Evolutionary conservation across 2,888 invertebrate species (phyloP).

Genomic region (Cantharis lateralis): DNA sequence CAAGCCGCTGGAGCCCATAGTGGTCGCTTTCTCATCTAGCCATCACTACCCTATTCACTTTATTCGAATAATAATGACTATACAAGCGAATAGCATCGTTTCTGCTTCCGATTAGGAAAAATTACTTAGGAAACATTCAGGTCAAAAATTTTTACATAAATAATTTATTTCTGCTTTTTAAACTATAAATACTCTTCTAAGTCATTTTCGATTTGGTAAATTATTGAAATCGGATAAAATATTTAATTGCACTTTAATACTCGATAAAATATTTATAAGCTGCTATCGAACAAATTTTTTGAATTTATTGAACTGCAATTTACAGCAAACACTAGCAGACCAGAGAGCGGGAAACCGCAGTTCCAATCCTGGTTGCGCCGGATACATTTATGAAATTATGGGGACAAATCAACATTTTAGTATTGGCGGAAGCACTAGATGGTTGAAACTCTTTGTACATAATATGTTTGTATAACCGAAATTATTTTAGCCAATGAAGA

Average conservation of each 20-base stretch:
- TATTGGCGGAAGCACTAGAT: too few relatives aligned
- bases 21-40: constrained; percentile 30
- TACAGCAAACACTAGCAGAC: too few relatives aligned
- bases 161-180: neutral
- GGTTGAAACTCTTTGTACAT: too few relatives aligned
- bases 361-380: too few relatives aligned
- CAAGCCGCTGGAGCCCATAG: constrained; percentile 41
- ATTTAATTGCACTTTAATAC: neutral
- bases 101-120: constrained; percentile 18
- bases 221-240: neutral
- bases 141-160: neutral
- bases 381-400: too few relatives aligned
- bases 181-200: neutral
- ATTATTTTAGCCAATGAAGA: too few relatives aligned
- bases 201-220: neutral
- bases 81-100: constrained; percentile 14
- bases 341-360: too few relatives aligned
- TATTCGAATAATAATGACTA: constrained; percentile 28
- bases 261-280: neutral
- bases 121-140: constrained; percentile 1
- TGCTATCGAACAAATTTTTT: too few relatives aligned
- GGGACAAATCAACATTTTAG: too few relatives aligned
- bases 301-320: too few relatives aligned
- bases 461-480: too few relatives aligned
- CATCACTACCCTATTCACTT: constrained; percentile 27